phyloP scores from a whole-genome alignment of 2,888 invertebrate species.

The Sthenelais limicola region DNA sequence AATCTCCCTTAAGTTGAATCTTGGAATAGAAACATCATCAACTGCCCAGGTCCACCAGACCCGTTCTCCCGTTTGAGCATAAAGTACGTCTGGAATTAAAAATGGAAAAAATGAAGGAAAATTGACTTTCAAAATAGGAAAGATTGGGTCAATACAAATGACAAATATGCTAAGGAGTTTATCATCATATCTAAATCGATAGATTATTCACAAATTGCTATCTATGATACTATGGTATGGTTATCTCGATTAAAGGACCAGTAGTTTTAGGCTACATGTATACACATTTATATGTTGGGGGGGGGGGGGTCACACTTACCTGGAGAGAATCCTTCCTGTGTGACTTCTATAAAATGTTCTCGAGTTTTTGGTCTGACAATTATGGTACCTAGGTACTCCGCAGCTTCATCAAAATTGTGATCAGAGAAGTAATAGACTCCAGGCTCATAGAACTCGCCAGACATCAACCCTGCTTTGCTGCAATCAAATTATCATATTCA shows the following conservation, averaged over 20 bases:
- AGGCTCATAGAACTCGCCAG: constrained; percentile 67
- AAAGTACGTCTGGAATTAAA: constrained; percentile 63
- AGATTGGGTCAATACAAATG: no score
- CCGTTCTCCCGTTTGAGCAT: constrained; percentile 68
- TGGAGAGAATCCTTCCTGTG: constrained; percentile 67
- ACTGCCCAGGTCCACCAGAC: constrained; percentile 71
- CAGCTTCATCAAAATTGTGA: constrained; percentile 70
- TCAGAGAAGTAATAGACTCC: constrained; percentile 72
- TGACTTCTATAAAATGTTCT: constrained; percentile 67
- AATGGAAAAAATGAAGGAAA: no score
- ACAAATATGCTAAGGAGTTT: no score
- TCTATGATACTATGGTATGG: no score
- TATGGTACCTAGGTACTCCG: constrained; percentile 71
- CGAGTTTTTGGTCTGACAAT: constrained; percentile 71
- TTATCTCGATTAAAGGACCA: no score
- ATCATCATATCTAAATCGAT: no score
- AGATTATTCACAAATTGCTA: no score
- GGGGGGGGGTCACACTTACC: constrained; percentile 54
- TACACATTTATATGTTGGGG: no score
- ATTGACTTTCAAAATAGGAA: no score
- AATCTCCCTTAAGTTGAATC: constrained; percentile 64
- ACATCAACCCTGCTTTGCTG: constrained; percentile 69
- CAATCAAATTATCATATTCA: constrained; percentile 41
- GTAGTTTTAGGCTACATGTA: no score
- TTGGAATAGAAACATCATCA: constrained; percentile 56